These are phyloP conservation scores for Lampris incognitus DNA, from an alignment of 2,113 vertebrate genomes.

Conservation along the genomic window DNA sequence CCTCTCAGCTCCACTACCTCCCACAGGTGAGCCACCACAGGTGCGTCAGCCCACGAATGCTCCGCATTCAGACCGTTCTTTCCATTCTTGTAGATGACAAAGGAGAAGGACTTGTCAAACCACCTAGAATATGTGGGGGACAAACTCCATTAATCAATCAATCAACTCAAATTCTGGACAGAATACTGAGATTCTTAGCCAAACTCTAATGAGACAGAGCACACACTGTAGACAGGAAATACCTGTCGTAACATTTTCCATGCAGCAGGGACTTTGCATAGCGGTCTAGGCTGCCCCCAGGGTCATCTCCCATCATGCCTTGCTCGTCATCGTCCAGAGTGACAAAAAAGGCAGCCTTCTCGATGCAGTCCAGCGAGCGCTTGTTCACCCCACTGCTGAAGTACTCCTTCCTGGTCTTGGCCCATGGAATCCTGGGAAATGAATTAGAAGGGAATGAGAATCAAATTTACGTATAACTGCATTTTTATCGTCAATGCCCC, in stretches of 20 bases:
- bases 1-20: conserved; percentile 79
- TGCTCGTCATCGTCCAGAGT: conserved; percentile 85
- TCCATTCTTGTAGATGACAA: conserved; percentile 88
- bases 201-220: neutral
- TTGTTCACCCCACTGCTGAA: conserved; percentile 83
- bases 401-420: conserved; percentile 81
- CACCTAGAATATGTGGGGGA: conserved; percentile 78
- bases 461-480: no score
- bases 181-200: neutral
- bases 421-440: conserved; percentile 86
- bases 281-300: conserved; percentile 80
- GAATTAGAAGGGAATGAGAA: neutral
- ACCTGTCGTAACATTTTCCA: conserved; percentile 91
- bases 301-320: conserved; percentile 84
- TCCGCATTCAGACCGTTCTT: conserved; percentile 90
- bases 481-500: no score
- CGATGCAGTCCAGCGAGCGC: conserved; percentile 85
- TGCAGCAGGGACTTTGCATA: conserved; percentile 89
- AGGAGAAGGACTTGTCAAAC: conserved; percentile 92
- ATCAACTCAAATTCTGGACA: neutral
- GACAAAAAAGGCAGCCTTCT: conserved; percentile 90
- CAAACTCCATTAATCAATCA: neutral
- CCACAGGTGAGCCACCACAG: conserved; percentile 89
- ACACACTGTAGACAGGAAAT: neutral
- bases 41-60: conserved; percentile 91